These are phyloP conservation scores for Hozukius guyotensis DNA, from an alignment of 2,797 vertebrate genomes.

Conservation along the genomic window DNA sequence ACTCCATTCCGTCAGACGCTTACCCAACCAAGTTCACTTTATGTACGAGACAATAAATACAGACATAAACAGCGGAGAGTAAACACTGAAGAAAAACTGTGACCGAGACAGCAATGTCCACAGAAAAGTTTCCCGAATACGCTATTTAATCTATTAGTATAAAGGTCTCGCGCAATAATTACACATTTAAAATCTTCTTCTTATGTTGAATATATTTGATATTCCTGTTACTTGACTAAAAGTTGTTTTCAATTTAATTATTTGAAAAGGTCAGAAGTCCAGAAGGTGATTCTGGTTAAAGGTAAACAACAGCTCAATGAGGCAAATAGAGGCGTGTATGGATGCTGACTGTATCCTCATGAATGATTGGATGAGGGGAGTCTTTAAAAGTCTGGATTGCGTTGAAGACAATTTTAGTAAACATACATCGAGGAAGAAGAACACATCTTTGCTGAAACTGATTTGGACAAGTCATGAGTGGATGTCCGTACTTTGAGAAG, in stretches of 20 bases:
- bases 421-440: conserved; percentile 15
- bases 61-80: not conserved
- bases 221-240: not conserved
- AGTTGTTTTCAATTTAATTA: not conserved
- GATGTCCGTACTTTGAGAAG: conserved; percentile 85
- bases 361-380: conserved; percentile 68
- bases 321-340: conserved; percentile 68
- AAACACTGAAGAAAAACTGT: conserved; percentile 20
- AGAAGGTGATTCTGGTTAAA: conserved; percentile 10
- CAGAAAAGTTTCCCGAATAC: not conserved
- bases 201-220: not conserved
- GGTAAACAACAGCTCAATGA: conserved; percentile 28
- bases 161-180: not conserved
- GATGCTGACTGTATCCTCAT: conserved; percentile 40
- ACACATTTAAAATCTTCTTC: not conserved
- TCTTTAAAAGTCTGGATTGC: conserved; percentile 68
- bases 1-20: not conserved
- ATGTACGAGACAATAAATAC: not conserved
- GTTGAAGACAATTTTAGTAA: conserved; percentile 42
- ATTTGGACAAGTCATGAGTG: conserved; percentile 78
- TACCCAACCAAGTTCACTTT: conserved; percentile 22
- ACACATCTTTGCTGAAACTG: not conserved
- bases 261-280: conserved; percentile 64
- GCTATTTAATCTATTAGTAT: not conserved
- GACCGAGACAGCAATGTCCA: not conserved